phyloP scores from a whole-genome alignment of 2,113 vertebrate genomes.

The Emberiza fucata region DNA sequence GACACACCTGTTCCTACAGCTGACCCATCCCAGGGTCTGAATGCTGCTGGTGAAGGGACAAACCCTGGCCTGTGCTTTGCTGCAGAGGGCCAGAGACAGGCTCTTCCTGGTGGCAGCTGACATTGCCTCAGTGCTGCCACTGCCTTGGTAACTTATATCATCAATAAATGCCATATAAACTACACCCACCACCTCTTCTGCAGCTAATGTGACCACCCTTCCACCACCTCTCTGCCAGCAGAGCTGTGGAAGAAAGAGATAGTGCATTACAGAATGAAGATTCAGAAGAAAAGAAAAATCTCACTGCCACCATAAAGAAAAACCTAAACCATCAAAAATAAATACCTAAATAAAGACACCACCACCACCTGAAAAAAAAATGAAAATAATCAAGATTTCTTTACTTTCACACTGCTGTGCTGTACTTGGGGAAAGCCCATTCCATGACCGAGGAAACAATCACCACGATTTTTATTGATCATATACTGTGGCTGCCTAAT shows the following conservation, averaged over 20 bases:
- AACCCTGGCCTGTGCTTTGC: background rate
- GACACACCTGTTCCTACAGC: fast-evolving
- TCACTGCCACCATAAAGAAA: background rate
- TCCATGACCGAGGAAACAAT: background rate
- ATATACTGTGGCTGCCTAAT: background rate
- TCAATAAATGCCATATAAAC: background rate
- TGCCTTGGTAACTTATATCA: background rate
- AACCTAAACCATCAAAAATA: background rate
- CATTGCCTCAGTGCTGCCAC: background rate
- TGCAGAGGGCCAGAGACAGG: background rate
- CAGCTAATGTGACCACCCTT: background rate
- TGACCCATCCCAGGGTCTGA: background rate
- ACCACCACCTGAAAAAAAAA: background rate
- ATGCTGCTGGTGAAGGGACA: background rate
- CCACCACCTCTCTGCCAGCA: background rate
- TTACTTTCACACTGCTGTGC: background rate
- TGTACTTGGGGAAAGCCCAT: background rate
- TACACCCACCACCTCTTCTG: background rate
- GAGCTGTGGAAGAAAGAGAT: background rate
- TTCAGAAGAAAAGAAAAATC: background rate
- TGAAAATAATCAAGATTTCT: background rate
- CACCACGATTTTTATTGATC: background rate
- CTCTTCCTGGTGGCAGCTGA: background rate
- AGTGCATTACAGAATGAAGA: background rate
- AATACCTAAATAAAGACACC: background rate